phyloP scores from a whole-genome alignment of 2,888 invertebrate genomes.

The Euzophera pinguis region DNA sequence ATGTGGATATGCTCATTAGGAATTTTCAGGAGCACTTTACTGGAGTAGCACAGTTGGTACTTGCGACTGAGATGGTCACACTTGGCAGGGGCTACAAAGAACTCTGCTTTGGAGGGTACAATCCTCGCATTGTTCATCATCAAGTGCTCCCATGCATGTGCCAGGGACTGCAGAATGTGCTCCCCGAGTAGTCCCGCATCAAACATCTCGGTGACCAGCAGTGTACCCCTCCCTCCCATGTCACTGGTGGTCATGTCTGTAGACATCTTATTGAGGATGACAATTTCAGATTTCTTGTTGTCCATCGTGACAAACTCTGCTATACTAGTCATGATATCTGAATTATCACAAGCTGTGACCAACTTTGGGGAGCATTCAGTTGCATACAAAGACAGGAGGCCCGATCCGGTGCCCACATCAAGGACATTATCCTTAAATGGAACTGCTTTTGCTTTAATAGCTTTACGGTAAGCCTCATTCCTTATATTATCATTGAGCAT shows the following conservation, averaged over 20 bases:
- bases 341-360: constrained; percentile 85
- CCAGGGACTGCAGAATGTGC: constrained; percentile 82
- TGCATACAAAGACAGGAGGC: constrained; percentile 85
- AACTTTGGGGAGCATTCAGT: constrained; percentile 70
- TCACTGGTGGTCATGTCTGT: constrained; percentile 73
- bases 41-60: constrained; percentile 53
- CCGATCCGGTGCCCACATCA: constrained; percentile 89
- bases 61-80: constrained; percentile 70
- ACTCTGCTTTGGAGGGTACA: constrained; percentile 81
- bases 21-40: constrained; percentile 49
- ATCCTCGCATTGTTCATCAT: constrained; percentile 71
- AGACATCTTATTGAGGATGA: constrained; percentile 81
- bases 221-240: constrained; percentile 77
- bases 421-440: constrained; percentile 74
- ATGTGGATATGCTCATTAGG: constrained; percentile 41
- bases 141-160: constrained; percentile 84
- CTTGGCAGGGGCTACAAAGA: constrained; percentile 83
- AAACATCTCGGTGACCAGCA: constrained; percentile 88
- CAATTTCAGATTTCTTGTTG: constrained; percentile 73
- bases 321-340: constrained; percentile 81
- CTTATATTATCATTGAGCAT: constrained; percentile 88
- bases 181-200: constrained; percentile 91
- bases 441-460: constrained; percentile 79
- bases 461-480: constrained; percentile 83
- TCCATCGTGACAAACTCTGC: constrained; percentile 64